phyloP scores from a whole-genome alignment of 1,140 invertebrate genomes.

The Gonatopus flavifemur region DNA sequence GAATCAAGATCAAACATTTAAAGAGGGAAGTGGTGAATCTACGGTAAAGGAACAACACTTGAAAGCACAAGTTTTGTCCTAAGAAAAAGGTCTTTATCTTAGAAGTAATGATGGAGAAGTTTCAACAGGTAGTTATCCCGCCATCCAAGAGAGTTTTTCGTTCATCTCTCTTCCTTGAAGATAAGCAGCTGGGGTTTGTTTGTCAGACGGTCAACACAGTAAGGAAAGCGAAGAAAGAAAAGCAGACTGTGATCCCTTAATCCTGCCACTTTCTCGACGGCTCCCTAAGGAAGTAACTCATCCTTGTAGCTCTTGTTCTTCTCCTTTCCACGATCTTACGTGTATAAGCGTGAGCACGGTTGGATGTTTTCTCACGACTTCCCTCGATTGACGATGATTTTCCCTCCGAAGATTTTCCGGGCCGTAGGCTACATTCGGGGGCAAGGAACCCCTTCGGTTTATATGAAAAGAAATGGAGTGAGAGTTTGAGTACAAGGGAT shows the following conservation, averaged over 20 bases:
- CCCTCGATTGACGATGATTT: neutral
- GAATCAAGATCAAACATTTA: neutral
- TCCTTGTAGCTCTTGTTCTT: too few species aligned
- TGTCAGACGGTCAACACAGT: too few species aligned
- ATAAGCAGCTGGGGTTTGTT: too few species aligned
- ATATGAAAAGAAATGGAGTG: neutral
- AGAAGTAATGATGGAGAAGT: conserved; percentile 22
- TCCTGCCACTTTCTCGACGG: conserved; percentile 27
- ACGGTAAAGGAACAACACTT: conserved; percentile 1
- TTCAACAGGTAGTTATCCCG: conserved; percentile 15
- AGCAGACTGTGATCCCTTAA: too few species aligned
- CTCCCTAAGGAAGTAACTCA: conserved; percentile 24
- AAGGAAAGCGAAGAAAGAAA: too few species aligned
- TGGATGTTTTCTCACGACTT: conserved; percentile 45
- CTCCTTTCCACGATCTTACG: conserved; percentile 3
- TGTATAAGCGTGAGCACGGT: conserved; percentile 11
- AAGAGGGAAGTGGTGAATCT: neutral
- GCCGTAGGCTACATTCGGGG: conserved; percentile 23
- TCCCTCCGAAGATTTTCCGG: conserved; percentile 52
- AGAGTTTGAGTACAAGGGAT: too few species aligned
- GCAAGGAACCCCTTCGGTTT: conserved; percentile 18
- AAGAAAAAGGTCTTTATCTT: too few species aligned
- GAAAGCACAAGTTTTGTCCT: conserved; percentile 23
- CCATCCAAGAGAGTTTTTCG: too few species aligned
- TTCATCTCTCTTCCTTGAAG: too few species aligned